A percentile compares a stretch with the other conserved stretches of the same genome.
These are phyloP conservation scores for Nautilus pompilius DNA, from an alignment of 1,140 invertebrate species.

Conservation along the genomic window DNA sequence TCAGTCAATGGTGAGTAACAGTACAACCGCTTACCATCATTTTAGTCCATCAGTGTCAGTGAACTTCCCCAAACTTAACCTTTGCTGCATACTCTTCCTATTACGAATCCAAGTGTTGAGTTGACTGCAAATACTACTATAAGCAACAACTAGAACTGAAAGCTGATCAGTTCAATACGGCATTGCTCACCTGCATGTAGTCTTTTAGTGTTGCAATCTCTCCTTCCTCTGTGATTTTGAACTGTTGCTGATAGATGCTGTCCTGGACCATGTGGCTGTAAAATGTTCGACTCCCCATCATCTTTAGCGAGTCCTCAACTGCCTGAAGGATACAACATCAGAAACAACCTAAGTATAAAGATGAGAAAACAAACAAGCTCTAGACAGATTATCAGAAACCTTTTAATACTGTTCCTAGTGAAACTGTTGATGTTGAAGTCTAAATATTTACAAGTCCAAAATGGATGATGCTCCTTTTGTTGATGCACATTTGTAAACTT, in stretches of 20 bases:
- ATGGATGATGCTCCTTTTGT: background rate
- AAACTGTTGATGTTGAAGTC: background rate
- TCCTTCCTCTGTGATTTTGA: slow-evolving; percentile 47
- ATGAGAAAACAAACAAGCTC: background rate
- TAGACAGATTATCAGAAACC: background rate
- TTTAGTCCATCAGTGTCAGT: background rate
- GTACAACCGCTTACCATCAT: background rate
- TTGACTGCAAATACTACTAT: background rate
- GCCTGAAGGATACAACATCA: slow-evolving; percentile 32
- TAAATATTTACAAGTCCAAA: background rate
- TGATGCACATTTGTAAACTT: too few relatives aligned
- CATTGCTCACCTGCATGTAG: slow-evolving; percentile 53
- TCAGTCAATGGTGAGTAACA: background rate
- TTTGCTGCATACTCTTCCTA: background rate
- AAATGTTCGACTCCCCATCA: slow-evolving; percentile 53
- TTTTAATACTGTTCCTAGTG: background rate
- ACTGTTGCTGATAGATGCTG: slow-evolving; percentile 39
- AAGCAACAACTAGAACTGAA: background rate
- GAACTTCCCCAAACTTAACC: background rate
- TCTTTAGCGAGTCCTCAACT: slow-evolving; percentile 44
- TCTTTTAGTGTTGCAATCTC: slow-evolving; percentile 55
- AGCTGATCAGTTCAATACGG: background rate
- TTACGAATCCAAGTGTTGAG: background rate
- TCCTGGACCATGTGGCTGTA: slow-evolving; percentile 52
- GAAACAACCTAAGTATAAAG: background rate